Percentiles rank a stretch among this genome's conserved stretches.
Evolutionary conservation across 2,797 vertebrate genomes (phyloP).

Genomic region (Podarcis siculus): DNA sequence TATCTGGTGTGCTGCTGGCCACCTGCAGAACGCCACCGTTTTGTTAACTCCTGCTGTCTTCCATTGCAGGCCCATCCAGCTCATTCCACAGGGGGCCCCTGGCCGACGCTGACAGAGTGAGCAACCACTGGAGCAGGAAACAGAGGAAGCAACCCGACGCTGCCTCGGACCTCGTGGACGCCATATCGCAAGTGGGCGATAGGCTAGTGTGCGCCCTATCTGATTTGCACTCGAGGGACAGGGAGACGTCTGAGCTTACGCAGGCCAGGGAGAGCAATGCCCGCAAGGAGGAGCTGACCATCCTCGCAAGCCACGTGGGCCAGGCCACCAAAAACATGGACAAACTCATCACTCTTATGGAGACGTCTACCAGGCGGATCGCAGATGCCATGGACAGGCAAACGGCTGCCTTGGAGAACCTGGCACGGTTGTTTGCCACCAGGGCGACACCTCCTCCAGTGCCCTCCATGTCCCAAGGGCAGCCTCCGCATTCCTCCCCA

Average conservation of each 20-base stretch:
- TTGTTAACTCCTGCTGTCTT: background rate
- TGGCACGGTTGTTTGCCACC: conserved; percentile 24
- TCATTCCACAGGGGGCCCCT: conserved; percentile 14
- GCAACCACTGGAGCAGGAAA: conserved; percentile 31
- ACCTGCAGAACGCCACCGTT: background rate
- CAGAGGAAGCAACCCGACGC: conserved; percentile 7
- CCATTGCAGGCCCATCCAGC: conserved; percentile 18
- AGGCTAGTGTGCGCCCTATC: conserved; percentile 22
- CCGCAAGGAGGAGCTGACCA: conserved; percentile 19
- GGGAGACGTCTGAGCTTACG: conserved; percentile 14
- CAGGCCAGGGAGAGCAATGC: background rate
- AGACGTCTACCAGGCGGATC: conserved; percentile 23
- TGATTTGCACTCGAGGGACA: conserved; percentile 32
- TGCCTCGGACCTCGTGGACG: conserved; percentile 22
- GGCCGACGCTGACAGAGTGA: conserved; percentile 8
- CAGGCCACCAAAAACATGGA: conserved; percentile 30
- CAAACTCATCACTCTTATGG: conserved; percentile 29
- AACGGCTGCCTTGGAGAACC: conserved; percentile 29
- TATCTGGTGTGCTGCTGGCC: background rate
- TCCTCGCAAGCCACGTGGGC: conserved; percentile 5
- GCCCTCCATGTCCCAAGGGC: background rate
- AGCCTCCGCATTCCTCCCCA: background rate
- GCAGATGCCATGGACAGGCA: conserved; percentile 41
- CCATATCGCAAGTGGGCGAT: conserved; percentile 33
- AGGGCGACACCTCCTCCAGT: background rate